Base-by-base conservation (phyloP, 1,140 invertebrate genomes). In the Hypsibius dujardini region DNA sequence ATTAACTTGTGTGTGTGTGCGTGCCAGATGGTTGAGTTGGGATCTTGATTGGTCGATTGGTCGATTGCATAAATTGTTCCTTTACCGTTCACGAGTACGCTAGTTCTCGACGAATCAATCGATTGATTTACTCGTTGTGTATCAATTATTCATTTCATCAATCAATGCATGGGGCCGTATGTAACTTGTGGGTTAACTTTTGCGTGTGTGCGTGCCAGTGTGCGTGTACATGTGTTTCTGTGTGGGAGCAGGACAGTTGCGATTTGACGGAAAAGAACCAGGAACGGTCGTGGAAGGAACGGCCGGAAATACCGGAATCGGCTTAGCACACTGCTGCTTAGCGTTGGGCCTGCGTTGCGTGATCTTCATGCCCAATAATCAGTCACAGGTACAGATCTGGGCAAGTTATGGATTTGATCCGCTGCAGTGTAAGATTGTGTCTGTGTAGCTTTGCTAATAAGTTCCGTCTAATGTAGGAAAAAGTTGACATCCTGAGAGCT, bases 261-360 rank as follows among this genome's bases (percentile, higher is more conserved):
- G 7, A 78, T 60, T 74, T 77, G 47, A 77, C 75, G 70, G 79
- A 79, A 74, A 67, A 75, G 60, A 59, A 80, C 2, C 73, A 73
- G 28, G 78, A 1, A 79, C 77, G 42, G 76, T 82, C 1, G 76
- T 82, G 14, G 81, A 82, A 75, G 80, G 80, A 0, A 81, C 81
- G 46, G 80, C 80, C 15, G 81, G 81, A 1, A 82, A 82, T 72
- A 81, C 80, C 72, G 81, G 81, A 1, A 81, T 81, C 70, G 81
- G 81, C 59, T 72, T 82, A 28, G 80, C 80, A 3, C 78, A 81
- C 73, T 78, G 81, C 74, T 78, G 78, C 72, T 74, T 78, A 7
- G 76, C 79, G 1, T 60, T 80, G 62, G 79, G 79, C 2, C 81
- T 80, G 72, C 79, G 79, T 70, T 77, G 79, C 76, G 79, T 79